Base-by-base conservation (phyloP, 2,113 vertebrate species). In the Nyctibius bracteatus region DNA sequence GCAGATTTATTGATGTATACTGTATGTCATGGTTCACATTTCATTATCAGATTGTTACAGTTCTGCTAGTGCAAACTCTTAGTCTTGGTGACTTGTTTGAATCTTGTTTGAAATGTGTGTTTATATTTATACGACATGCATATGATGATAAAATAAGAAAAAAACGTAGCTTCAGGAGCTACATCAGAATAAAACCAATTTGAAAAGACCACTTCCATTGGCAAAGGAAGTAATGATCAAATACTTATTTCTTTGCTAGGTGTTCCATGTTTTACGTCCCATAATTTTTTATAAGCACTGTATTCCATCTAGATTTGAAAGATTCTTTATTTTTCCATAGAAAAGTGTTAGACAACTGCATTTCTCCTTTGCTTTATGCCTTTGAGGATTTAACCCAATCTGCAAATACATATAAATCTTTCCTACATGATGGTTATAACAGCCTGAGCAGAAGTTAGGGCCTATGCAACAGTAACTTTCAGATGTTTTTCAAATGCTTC, bases 401-500 rank as follows among this genome's bases (percentile, higher is more conserved):
- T 78, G 9, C 15, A 84, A 89, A 70, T 41, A 31, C 4, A 43
- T 52, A 65, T 49, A 59, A 94, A 47, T 66, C 30, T 93, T 85
- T 58, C 30, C 54, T 74, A 55, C 54, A 31, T 43, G 17, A 57
- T 4, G 1, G 14, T 73, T 95, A 41, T 79, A 90, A 79, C 57
- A 86, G 59, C 65, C 6, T 20, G 86, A 95, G 67, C 30, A 83
- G 62, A 91, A 87, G 49, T 83, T 90, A 84, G 35, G 68, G 68
- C 33, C 52, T 35, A 77, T 28, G 66, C 73, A 80, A 54, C 33
- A 72, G 86, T 92, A 95, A 72, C 58, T 79, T 97, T 92, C 84
- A 92, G 63, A 41, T 81, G 54, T 15, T 89, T 97, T 94, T 81
- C 67, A 88, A 88, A 57, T 88, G 52, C 5, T 84, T 96, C 91